Evolutionary conservation across 2,113 vertebrate species (phyloP).

Genomic region (Odobenus rosmarus): DNA sequence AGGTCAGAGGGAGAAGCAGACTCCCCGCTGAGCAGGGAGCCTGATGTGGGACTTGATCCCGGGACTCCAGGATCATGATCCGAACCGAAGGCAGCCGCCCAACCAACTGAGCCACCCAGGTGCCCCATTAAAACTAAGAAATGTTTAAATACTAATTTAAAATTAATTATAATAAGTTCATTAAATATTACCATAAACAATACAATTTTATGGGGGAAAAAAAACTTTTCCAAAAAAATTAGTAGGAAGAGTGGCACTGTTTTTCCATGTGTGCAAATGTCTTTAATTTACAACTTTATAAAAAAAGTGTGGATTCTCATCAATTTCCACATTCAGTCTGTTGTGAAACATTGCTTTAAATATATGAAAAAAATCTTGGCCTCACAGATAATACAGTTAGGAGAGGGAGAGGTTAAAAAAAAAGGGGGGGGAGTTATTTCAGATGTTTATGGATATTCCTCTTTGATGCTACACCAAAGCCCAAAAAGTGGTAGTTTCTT

Average conservation of each 20-base stretch:
- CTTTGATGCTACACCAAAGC: background rate
- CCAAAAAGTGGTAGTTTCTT: background rate
- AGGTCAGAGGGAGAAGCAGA: too few relatives aligned
- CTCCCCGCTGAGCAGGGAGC: too few relatives aligned
- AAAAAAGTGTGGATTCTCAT: background rate
- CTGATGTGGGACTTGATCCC: too few relatives aligned
- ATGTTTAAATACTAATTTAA: constrained; percentile 31
- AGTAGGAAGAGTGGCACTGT: background rate
- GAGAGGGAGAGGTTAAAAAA: background rate
- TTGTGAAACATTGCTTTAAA: background rate
- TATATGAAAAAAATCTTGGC: background rate
- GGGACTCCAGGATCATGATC: too few relatives aligned
- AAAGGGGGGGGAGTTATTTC: background rate
- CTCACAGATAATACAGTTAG: background rate
- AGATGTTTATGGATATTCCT: background rate
- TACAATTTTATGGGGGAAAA: background rate
- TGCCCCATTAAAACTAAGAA: background rate
- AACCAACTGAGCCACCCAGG: too few relatives aligned
- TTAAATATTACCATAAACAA: constrained; percentile 15
- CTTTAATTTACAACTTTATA: background rate
- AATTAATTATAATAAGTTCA: background rate
- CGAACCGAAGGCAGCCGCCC: too few relatives aligned
- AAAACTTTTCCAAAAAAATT: background rate
- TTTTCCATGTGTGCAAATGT: background rate
- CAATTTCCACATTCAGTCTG: background rate